These are phyloP conservation scores for Rhagophthalmus giganteus DNA, from an alignment of 2,888 invertebrate genomes.

Conservation along the genomic window DNA sequence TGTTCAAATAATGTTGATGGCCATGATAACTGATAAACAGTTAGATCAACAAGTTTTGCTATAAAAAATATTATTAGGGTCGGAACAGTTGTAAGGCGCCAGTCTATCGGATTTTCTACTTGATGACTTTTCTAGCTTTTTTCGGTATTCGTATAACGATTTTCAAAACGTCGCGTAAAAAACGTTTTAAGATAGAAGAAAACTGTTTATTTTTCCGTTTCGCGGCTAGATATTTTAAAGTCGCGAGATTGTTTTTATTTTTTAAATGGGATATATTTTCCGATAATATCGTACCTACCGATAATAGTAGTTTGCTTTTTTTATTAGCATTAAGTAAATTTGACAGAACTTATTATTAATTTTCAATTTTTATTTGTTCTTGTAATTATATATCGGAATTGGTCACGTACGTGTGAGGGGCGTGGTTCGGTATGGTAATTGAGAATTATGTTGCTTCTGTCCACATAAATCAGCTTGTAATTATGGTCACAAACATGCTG, in stretches of 20 bases:
- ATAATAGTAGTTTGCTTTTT: too few relatives aligned
- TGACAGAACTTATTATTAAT: too few relatives aligned
- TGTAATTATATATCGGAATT: too few relatives aligned
- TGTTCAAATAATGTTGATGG: conserved; percentile 7
- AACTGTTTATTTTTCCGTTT: too few relatives aligned
- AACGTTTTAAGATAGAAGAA: too few relatives aligned
- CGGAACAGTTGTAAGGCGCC: conserved; percentile 11
- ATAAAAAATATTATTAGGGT: conserved; percentile 14
- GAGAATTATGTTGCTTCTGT: conserved; percentile 52
- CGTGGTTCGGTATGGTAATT: conserved; percentile 54
- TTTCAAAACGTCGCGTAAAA: conserved; percentile 2
- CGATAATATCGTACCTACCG: too few relatives aligned
- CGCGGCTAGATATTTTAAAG: too few relatives aligned
- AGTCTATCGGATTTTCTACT: conserved; percentile 10
- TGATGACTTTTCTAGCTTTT: conserved; percentile 10
- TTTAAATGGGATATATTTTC: too few relatives aligned
- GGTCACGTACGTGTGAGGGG: conserved; percentile 49
- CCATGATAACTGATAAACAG: conserved; percentile 7
- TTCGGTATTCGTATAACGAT: conserved; percentile 1
- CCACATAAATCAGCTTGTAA: conserved; percentile 54
- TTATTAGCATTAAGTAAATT: too few relatives aligned
- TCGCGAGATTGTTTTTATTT: too few relatives aligned
- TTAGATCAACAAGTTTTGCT: conserved; percentile 12
- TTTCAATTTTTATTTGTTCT: too few relatives aligned
- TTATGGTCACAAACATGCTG: conserved; percentile 53